These are phyloP conservation scores for Trichogramma dendrolimi DNA, from an alignment of 2,888 invertebrate species.

Conservation along the genomic window DNA sequence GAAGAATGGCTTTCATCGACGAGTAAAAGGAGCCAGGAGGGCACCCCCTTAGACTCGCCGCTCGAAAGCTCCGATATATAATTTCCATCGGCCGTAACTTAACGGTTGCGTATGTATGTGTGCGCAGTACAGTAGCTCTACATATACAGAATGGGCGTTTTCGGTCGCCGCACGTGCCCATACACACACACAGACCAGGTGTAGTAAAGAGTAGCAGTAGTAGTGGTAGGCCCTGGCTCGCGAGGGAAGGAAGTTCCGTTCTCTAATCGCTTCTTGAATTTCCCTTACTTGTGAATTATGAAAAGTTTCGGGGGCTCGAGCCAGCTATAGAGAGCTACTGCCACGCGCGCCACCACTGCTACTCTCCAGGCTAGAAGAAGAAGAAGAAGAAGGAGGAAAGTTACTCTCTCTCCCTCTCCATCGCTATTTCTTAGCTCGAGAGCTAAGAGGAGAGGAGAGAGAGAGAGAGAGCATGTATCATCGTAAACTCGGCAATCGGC, in stretches of 20 bases:
- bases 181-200: background rate
- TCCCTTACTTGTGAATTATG: conserved; percentile 21
- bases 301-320: conserved; percentile 23
- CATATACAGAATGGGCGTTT: background rate
- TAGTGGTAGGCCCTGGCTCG: background rate
- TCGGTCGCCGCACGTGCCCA: background rate
- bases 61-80: conserved; percentile 12
- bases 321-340: conserved; percentile 5
- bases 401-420: background rate
- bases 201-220: background rate
- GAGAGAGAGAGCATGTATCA: too few relatives aligned
- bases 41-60: background rate
- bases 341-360: conserved; percentile 5
- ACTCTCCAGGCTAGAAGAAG: background rate
- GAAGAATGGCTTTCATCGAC: conserved; percentile 20
- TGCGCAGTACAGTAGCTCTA: too few relatives aligned
- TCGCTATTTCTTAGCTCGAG: background rate
- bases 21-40: background rate
- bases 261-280: conserved; percentile 27
- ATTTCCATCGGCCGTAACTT: conserved; percentile 23
- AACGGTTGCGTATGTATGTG: background rate
- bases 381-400: background rate
- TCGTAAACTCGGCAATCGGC: too few relatives aligned
- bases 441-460: too few relatives aligned
- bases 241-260: conserved; percentile 5